Evolutionary conservation across 2,888 invertebrate genomes (phyloP), one percentile per base, ranked within the genome.

Genomic region (Clunio marinus): DNA sequence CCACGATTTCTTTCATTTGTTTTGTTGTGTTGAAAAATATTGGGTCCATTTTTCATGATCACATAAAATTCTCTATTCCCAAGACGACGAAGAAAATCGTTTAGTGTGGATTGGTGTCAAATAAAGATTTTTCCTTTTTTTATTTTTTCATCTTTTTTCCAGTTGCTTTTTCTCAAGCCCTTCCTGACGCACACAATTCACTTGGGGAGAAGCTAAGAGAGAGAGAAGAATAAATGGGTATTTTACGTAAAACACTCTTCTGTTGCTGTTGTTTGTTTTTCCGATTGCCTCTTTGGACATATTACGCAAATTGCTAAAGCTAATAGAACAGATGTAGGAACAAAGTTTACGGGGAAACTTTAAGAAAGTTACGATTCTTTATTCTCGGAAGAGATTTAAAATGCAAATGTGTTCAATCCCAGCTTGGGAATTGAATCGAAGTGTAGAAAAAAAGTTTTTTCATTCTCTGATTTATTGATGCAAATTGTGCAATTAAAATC

Each of bases 31-130:
- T 22, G 28, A 55, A 55, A 66, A 66, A 66, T 66, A 66, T 66
- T 66, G 66, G 55, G 66, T 66, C 55, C 66, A 66, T 66, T 66
- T 66, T 55, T 66, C 66, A 66, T 66, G 55, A 66, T 66, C 66
- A 51, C 45, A 66, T 46, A 55, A 35, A 32, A 10, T 35, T 25
- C 25, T 10, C 25, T 24, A 22, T 27, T 8, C 7, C 7, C 10
- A n/a, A n/a, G 17, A 7, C 20, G n/a, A 7, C 7, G 22, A 25
- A 63, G n/a, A 17, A 13, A 51, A 66, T 55, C 66, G 32, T 66
- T 55, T 55, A 55, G 51, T 66, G 22, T 28, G 35, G 46, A 66
- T 66, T 66, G 66, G 66, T 66, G 66, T 66, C 66, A 66, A 65
- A 65, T 65, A 65, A 65, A 66, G 66, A 66, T 51, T 10, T 35